Evolutionary conservation across 2,113 vertebrate species (phyloP), one percentile per base, ranked within the genome.

Genomic region (Silurus asotus): DNA sequence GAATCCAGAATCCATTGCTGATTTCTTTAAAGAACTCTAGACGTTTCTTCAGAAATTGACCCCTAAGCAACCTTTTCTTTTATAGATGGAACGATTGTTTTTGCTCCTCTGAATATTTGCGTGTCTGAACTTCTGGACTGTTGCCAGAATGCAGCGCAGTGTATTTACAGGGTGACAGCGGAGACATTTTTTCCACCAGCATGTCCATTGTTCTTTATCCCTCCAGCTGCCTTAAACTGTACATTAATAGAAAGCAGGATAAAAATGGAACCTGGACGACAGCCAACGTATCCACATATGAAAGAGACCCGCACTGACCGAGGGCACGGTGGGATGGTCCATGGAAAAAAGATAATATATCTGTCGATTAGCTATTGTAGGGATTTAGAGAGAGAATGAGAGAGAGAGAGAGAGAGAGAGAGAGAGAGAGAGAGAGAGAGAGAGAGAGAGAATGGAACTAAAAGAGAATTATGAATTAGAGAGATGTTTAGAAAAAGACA

Each of bases 111-210:
- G 0, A 49, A 17, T 49, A 19, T 74, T 74, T 49, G 17, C 14
- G 0, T 51, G 48, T 51, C 19, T 51, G 70, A 75, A 10, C 45
- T 75, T 11, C 49, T 75, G 70, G 10, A 8, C 48, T 75, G 19
- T 75, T 51, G 19, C 19, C 72, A 75, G 72, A 75, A 51, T 53
- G 72, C 20, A 13, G 4, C 13, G 72, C 20, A 56, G 55, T 82
- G 23, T 65, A 82, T 82, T 53, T 82, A 9, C 19, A 72, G 48
- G 80, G 80, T 59, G 64, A 64, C 81, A 82, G 81, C 4, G 64
- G 81, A 82, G 81, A 69, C 81, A 82, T 82, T 82, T 69, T 81
- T 82, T 82, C 81, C 81, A 69, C 65, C 53, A 19, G 49, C 7
- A 11, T 53, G 49, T 55, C 51, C 25, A 55, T 67, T 69, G 62